phyloP scores from a whole-genome alignment of 2,888 invertebrate species.

The Agriopis aurantiaria region DNA sequence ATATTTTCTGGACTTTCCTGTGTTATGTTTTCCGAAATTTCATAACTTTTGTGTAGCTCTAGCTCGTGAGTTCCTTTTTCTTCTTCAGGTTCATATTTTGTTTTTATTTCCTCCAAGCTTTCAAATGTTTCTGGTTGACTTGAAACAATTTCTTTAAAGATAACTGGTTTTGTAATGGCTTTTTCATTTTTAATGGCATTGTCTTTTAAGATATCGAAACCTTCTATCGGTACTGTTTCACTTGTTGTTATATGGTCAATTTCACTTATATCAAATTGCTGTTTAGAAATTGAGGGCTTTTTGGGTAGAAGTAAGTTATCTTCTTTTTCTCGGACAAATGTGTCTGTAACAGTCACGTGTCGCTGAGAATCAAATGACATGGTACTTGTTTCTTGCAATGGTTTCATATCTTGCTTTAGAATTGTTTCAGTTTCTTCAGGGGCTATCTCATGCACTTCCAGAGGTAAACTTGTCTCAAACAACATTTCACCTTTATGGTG shows the following conservation, averaged over 20 bases:
- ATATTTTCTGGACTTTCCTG: conserved; percentile 59
- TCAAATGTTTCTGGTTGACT: conserved; percentile 64
- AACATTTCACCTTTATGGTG: conserved; percentile 50
- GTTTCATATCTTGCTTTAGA: conserved; percentile 45
- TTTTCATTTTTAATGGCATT: conserved; percentile 58
- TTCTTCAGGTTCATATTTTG: conserved; percentile 50
- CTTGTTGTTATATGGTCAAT: conserved; percentile 65
- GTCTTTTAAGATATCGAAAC: conserved; percentile 52
- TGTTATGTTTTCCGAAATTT: conserved; percentile 60
- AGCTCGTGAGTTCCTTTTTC: conserved; percentile 53
- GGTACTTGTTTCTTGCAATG: conserved; percentile 53
- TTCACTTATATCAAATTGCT: conserved; percentile 60
- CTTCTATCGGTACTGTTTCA: conserved; percentile 69
- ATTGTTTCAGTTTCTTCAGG: conserved; percentile 59
- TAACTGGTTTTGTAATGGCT: conserved; percentile 53
- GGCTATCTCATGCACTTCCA: conserved; percentile 62
- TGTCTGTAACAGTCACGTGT: conserved; percentile 65
- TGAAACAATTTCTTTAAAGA: conserved; percentile 60
- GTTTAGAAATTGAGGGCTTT: conserved; percentile 49
- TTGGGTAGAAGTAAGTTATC: conserved; percentile 49
- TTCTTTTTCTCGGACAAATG: conserved; percentile 66
- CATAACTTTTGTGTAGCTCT: conserved; percentile 65
- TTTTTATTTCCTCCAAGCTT: conserved; percentile 51
- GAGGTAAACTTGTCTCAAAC: conserved; percentile 60
- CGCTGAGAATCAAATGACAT: conserved; percentile 61